Evolutionary conservation across 1,140 invertebrate species (phyloP), one percentile per base, ranked within the genome.

Genomic region (Pachyrhynchus sulphureomaculatus): DNA sequence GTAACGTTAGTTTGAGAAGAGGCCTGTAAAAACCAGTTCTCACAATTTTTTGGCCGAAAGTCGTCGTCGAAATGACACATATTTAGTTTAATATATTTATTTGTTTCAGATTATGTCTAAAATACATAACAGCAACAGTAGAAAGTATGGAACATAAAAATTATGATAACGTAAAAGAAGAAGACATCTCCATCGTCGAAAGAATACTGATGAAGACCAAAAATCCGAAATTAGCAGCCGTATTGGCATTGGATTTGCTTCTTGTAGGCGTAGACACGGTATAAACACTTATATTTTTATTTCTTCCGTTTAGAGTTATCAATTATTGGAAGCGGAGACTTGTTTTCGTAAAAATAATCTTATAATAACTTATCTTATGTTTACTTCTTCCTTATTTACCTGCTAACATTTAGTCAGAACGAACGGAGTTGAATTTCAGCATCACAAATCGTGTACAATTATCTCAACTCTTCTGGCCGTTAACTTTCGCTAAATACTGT

Each of bases 251-350:
- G 34, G 92, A 94, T 77, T 78, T 95, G 55, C 85, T 95, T 55
- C 75, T 92, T n/a, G 92, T 94, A 42, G 92, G 92, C 4, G 88
- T 94, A 6, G 91, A 92, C 67, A 93, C 92, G 36, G 92, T 94
- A 77, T 81, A 26, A 55, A 61, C 26, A 15, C 33, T 52, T 18
- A 21, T 23, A 26, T 62, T 20, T 6, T 39, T 5, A 60, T 12
- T 49, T 17, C 6, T 18, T 17, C 12, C 6, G 12, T 8, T 21
- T n/a, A 17, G n/a, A n/a, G n/a, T n/a, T n/a, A n/a, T n/a, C n/a
- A n/a, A n/a, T n/a, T n/a, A n/a, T n/a, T n/a, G n/a, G n/a, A n/a
- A n/a, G n/a, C n/a, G n/a, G n/a, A n/a, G n/a, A n/a, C n/a, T n/a
- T n/a, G n/a, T n/a, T n/a, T n/a, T n/a, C n/a, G n/a, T n/a, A n/a